Evolutionary conservation across 2,113 vertebrate genomes (phyloP).

Genomic region (Recurvirostra avosetta): DNA sequence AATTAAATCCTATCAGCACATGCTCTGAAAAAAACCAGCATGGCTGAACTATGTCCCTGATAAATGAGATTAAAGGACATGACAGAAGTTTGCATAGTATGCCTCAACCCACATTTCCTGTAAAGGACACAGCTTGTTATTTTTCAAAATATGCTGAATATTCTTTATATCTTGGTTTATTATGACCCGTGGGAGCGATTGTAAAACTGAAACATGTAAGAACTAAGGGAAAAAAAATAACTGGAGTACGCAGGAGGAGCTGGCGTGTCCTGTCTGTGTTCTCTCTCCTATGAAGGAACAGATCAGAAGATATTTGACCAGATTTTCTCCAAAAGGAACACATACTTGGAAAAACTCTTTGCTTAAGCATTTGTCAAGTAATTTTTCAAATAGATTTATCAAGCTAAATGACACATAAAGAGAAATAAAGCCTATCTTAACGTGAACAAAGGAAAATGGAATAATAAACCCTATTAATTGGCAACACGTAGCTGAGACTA

Average conservation of each 20-base stretch:
- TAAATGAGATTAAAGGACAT: constrained; percentile 6
- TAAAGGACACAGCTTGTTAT: constrained; percentile 22
- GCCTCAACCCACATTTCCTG: neutral
- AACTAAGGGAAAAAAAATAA: neutral
- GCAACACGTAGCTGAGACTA: neutral
- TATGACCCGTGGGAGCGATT: neutral
- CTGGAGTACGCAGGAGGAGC: neutral
- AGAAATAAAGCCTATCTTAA: neutral
- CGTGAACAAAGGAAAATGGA: neutral
- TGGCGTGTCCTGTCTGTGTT: neutral
- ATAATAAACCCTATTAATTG: neutral
- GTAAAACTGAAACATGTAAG: neutral
- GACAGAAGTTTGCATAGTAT: neutral
- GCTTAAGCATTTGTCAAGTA: neutral
- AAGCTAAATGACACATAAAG: neutral
- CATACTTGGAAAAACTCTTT: neutral
- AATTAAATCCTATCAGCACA: constrained; percentile 45
- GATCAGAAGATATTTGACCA: neutral
- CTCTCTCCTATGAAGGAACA: neutral
- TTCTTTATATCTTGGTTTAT: constrained; percentile 15
- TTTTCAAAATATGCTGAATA: constrained; percentile 45
- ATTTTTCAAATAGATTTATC: neutral
- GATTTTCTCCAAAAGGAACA: neutral
- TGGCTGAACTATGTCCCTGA: constrained; percentile 3
- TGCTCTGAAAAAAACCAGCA: neutral